phyloP scores from a whole-genome alignment of 2,113 vertebrate genomes.

The Synchiropus splendidus region DNA sequence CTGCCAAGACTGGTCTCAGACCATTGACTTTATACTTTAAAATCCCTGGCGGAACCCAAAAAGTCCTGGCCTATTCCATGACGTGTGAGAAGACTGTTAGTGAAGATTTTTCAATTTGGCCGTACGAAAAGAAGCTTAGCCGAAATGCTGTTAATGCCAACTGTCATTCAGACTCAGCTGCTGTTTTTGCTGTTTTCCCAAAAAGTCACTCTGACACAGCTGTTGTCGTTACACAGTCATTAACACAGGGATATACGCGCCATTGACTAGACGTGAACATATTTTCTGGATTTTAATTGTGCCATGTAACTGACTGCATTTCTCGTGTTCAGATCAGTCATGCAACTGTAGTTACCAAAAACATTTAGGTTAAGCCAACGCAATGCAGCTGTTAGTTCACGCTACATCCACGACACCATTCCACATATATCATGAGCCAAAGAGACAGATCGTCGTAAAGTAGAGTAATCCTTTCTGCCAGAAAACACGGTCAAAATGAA shows the following conservation, averaged over 20 bases:
- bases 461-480: constrained; percentile 40
- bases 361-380: no score
- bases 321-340: no score
- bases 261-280: no score
- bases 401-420: not conserved
- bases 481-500: constrained; percentile 19
- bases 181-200: constrained; percentile 8
- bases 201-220: constrained; percentile 15
- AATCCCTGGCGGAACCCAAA: no score
- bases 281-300: no score
- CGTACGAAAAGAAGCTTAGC: constrained; percentile 13
- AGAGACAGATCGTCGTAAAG: constrained; percentile 27
- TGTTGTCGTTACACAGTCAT: constrained; percentile 6
- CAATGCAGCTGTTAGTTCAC: no score
- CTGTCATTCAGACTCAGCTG: constrained; percentile 1
- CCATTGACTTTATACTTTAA: no score
- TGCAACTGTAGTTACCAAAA: no score
- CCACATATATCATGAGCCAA: constrained; percentile 14
- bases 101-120: constrained; percentile 8
- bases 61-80: no score
- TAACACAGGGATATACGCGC: no score
- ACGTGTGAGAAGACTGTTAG: not conserved
- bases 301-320: no score
- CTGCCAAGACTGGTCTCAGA: no score
- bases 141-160: constrained; percentile 8